phyloP scores from a whole-genome alignment of 1,140 invertebrate species.

The Cyphomyrmex costatus region DNA sequence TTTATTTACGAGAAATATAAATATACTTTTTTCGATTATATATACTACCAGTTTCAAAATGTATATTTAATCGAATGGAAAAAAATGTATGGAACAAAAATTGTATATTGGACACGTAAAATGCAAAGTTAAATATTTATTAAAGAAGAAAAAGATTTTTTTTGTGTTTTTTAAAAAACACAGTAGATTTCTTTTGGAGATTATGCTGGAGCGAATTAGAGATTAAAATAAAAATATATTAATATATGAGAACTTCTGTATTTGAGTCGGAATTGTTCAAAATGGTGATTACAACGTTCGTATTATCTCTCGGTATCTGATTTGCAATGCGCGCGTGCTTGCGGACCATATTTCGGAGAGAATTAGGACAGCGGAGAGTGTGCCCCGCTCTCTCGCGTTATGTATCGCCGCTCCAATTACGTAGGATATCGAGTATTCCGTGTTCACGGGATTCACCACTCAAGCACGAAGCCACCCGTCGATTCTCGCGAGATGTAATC shows the following conservation, averaged over 20 bases:
- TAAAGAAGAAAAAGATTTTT: background rate
- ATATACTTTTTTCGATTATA: background rate
- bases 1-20: background rate
- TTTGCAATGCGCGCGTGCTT: conserved; percentile 40
- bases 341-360: conserved; percentile 35
- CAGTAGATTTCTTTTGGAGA: background rate
- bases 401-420: conserved; percentile 70
- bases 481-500: conserved; percentile 70
- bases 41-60: background rate
- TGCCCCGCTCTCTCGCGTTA: conserved; percentile 28
- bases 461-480: conserved; percentile 58
- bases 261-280: background rate
- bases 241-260: conserved; percentile 11
- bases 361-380: conserved; percentile 35
- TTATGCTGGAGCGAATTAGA: background rate
- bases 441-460: conserved; percentile 53
- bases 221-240: background rate
- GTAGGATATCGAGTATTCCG: conserved; percentile 66
- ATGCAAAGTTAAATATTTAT: background rate
- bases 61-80: background rate
- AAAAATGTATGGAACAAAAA: background rate
- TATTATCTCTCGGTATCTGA: conserved; percentile 32
- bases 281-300: conserved; percentile 15
- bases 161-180: no score
- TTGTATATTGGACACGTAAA: background rate